Evolutionary conservation across 2,888 invertebrate species (phyloP).

Genomic region (Xestoiulus laeticollis): DNA sequence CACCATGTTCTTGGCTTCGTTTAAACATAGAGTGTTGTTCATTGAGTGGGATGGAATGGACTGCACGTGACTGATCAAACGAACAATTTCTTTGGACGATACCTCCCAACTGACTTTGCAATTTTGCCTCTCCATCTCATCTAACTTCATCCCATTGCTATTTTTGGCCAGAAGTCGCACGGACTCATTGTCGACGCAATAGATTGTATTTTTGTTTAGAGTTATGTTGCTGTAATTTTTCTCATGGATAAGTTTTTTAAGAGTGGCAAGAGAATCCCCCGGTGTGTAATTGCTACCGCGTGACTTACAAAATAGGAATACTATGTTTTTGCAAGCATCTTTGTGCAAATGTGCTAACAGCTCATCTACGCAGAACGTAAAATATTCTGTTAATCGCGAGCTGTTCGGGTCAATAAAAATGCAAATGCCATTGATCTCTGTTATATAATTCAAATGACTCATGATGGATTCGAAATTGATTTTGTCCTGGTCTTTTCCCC

Average conservation of each 20-base stretch:
- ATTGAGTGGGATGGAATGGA: not conserved
- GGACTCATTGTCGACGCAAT: conserved; percentile 57
- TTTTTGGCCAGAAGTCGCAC: conserved; percentile 57
- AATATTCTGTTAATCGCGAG: conserved; percentile 54
- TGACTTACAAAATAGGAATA: conserved; percentile 59
- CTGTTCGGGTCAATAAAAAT: conserved; percentile 58
- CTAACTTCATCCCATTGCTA: conserved; percentile 48
- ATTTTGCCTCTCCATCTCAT: not conserved
- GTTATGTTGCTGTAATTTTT: not conserved
- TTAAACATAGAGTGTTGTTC: conserved; percentile 11
- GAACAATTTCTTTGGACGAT: conserved; percentile 53
- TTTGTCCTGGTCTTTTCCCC: conserved; percentile 58
- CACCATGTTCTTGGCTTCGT: conserved; percentile 43
- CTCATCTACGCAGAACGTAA: conserved; percentile 59
- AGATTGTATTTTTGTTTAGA: conserved; percentile 52
- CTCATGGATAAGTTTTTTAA: not conserved
- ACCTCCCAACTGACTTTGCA: conserved; percentile 55
- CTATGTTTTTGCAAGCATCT: conserved; percentile 58
- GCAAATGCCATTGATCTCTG: conserved; percentile 52
- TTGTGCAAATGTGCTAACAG: conserved; percentile 58
- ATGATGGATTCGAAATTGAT: conserved; percentile 56
- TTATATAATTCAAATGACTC: not conserved
- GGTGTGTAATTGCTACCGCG: conserved; percentile 53
- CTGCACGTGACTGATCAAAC: conserved; percentile 53
- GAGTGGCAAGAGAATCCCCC: conserved; percentile 50